Percentiles rank a stretch among this genome's conserved stretches.
phyloP scores from a whole-genome alignment of 2,888 invertebrate species.

The Patella pellucida region DNA sequence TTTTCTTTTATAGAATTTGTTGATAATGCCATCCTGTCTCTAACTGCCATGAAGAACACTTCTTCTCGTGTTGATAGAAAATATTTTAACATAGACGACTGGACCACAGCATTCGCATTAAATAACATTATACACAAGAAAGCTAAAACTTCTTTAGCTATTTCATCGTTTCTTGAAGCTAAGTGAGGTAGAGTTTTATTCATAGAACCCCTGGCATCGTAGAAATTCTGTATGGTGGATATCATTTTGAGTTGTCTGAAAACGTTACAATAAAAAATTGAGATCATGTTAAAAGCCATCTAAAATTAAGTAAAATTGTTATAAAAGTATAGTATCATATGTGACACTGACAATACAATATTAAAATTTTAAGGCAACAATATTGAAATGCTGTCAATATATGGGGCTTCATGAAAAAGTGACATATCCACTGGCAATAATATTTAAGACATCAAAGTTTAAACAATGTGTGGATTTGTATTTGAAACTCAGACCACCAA shows the following conservation, averaged over 20 bases:
- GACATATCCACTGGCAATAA: too few species aligned
- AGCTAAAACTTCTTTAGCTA: slow-evolving; percentile 67
- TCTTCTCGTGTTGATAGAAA: slow-evolving; percentile 70
- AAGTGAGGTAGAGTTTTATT: slow-evolving; percentile 67
- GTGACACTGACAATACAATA: too few species aligned
- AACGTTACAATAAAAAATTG: background rate
- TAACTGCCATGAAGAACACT: slow-evolving; percentile 70
- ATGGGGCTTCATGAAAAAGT: too few species aligned
- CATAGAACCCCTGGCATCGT: slow-evolving; percentile 62
- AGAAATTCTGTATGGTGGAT: slow-evolving; percentile 59
- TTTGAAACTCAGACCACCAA: too few species aligned
- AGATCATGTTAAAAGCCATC: background rate
- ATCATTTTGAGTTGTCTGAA: slow-evolving; percentile 59
- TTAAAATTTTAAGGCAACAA: too few species aligned
- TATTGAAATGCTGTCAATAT: too few species aligned
- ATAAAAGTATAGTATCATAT: background rate
- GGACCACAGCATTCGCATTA: slow-evolving; percentile 67
- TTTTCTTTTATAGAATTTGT: slow-evolving; percentile 70
- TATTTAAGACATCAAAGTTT: too few species aligned
- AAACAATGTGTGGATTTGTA: too few species aligned
- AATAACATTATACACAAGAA: slow-evolving; percentile 67
- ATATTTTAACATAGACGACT: slow-evolving; percentile 67
- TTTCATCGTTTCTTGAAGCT: slow-evolving; percentile 63
- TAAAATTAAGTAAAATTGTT: background rate
- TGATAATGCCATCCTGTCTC: slow-evolving; percentile 68